Evolutionary conservation across 2,888 invertebrate genomes (phyloP).

Genomic region (Brachycybe producta): DNA sequence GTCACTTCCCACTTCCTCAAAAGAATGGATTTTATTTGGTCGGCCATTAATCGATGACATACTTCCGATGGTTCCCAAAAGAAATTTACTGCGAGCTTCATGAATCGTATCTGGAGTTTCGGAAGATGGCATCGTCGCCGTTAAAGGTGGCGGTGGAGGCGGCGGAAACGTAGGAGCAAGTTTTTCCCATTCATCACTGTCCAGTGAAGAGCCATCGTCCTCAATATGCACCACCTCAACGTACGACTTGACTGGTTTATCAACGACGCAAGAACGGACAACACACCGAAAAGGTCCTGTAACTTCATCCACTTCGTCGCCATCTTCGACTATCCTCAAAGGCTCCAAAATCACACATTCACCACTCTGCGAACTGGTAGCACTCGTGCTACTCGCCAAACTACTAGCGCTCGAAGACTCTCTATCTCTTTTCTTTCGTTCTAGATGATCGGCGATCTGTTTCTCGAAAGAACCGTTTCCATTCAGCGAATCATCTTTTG

Average conservation of each 20-base stretch:
- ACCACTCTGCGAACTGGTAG: background rate
- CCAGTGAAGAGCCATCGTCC: background rate
- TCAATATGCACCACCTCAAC: too few relatives aligned
- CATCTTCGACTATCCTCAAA: constrained; percentile 13
- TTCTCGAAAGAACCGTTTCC: constrained; percentile 26
- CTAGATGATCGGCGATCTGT: constrained; percentile 25
- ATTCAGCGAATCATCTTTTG: constrained; percentile 31
- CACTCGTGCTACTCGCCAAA: background rate
- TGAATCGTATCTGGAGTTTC: background rate
- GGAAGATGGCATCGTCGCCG: background rate
- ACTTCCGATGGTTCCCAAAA: constrained; percentile 1
- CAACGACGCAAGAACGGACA: background rate
- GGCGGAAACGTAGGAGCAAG: constrained; percentile 11
- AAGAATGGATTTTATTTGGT: background rate
- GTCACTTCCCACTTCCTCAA: constrained; percentile 9
- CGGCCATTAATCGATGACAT: background rate
- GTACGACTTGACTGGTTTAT: background rate
- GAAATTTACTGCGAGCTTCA: constrained; percentile 1
- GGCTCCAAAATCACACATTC: constrained; percentile 11
- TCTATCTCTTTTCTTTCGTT: constrained; percentile 8
- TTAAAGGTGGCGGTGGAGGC: constrained; percentile 13
- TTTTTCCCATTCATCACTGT: constrained; percentile 7
- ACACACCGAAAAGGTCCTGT: background rate
- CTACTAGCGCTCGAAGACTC: background rate
- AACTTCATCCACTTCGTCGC: constrained; percentile 7